Conservation (phyloP, 2,113 vertebrate genomes). For the Alouatta palliata region DNA sequence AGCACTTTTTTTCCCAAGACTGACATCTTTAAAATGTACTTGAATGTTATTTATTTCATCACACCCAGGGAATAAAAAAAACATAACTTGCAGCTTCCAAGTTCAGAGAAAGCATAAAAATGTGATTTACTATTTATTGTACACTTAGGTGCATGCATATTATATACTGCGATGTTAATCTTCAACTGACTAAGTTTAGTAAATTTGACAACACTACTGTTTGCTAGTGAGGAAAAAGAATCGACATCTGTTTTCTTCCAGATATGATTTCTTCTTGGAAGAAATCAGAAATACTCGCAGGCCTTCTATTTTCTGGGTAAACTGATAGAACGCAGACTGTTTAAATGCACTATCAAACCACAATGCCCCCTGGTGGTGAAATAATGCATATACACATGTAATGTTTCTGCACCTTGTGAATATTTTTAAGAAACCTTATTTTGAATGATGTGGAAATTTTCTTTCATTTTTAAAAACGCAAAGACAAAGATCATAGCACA, state of each 20-base stretch:
- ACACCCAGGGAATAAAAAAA: too few species aligned
- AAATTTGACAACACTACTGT: slow-evolving; percentile 72
- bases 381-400: background rate
- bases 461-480: background rate
- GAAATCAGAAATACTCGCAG: slow-evolving; percentile 51
- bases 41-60: slow-evolving; percentile 77
- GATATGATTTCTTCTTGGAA: slow-evolving; percentile 72
- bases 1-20: slow-evolving; percentile 26
- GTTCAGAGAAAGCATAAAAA: too few species aligned
- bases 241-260: slow-evolving; percentile 76
- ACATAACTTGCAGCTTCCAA: too few species aligned
- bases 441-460: background rate
- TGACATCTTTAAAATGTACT: slow-evolving; percentile 51
- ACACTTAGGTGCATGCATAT: background rate
- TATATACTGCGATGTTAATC: slow-evolving; percentile 77
- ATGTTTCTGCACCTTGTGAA: background rate
- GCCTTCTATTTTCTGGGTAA: slow-evolving; percentile 56
- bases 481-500: background rate
- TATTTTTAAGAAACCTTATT: slow-evolving; percentile 24
- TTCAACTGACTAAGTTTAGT: slow-evolving; percentile 75
- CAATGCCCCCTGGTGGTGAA: slow-evolving; percentile 91
- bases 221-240: slow-evolving; percentile 69
- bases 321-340: slow-evolving; percentile 23
- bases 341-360: slow-evolving; percentile 86
- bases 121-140: too few species aligned